Conservation (phyloP, 2,888 invertebrate genomes). For the Teinopalpus imperialis region DNA sequence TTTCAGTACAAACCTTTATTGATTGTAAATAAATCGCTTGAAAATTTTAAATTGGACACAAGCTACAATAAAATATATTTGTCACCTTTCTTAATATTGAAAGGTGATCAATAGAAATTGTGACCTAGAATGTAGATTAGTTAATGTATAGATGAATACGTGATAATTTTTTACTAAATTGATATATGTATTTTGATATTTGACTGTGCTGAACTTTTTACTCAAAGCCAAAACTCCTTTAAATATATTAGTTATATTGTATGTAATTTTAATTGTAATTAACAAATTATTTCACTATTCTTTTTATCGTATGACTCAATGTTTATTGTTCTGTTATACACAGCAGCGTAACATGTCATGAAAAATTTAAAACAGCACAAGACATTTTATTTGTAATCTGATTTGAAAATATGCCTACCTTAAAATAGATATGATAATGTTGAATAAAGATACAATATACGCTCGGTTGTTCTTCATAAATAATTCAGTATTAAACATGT, state of each 20-base stretch:
- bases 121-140: constrained; percentile 32
- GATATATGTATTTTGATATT: constrained; percentile 44
- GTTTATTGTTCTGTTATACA: constrained; percentile 27
- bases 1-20: constrained; percentile 13
- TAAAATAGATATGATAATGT: constrained; percentile 25
- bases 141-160: constrained; percentile 29
- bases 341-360: constrained; percentile 12
- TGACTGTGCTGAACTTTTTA: constrained; percentile 69
- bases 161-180: constrained; percentile 56
- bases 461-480: constrained; percentile 40
- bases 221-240: constrained; percentile 57
- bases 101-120: constrained; percentile 24
- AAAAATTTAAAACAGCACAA: constrained; percentile 14
- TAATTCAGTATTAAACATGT: constrained; percentile 28
- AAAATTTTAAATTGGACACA: constrained; percentile 2
- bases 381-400: not conserved
- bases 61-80: constrained; percentile 6
- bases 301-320: constrained; percentile 26
- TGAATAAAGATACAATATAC: constrained; percentile 27
- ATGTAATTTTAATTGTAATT: constrained; percentile 47
- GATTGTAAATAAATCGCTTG: constrained; percentile 13
- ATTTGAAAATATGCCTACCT: constrained; percentile 30
- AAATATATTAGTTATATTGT: constrained; percentile 48
- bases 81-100: constrained; percentile 1
- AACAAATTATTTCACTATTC: constrained; percentile 30